A percentile compares a stretch with the other conserved stretches of the same genome.
phyloP scores from a whole-genome alignment of 2,797 vertebrate genomes.

The Trachurus trachurus region DNA sequence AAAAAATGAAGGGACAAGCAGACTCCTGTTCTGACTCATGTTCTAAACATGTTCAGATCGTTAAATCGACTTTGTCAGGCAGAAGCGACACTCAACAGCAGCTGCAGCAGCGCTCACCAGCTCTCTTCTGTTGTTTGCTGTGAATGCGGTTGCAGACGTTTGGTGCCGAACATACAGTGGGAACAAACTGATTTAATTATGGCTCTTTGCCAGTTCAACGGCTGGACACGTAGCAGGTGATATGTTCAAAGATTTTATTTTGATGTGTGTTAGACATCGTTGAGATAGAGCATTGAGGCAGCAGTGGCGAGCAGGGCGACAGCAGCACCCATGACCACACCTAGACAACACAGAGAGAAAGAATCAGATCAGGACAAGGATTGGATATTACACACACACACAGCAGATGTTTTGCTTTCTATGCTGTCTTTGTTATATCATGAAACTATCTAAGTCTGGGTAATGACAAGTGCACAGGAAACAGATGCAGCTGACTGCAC shows the following conservation, averaged over 20 bases:
- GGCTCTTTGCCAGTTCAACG: not conserved
- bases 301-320: constrained; percentile 79
- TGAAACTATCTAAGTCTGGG: not conserved
- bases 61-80: too few species aligned
- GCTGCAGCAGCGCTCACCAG: too few species aligned
- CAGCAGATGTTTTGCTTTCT: not conserved
- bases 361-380: constrained; percentile 9
- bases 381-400: not conserved
- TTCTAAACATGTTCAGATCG: too few species aligned
- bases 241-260: constrained; percentile 55
- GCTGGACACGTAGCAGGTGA: constrained; percentile 3
- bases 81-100: too few species aligned
- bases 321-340: constrained; percentile 75
- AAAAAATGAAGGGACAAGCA: too few species aligned
- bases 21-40: too few species aligned
- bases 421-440: not conserved
- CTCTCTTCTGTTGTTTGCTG: too few species aligned
- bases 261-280: constrained; percentile 55
- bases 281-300: constrained; percentile 83
- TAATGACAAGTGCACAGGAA: not conserved
- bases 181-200: fast-evolving
- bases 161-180: not conserved
- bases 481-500: not conserved
- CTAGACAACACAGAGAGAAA: constrained; percentile 50
- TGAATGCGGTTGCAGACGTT: too few species aligned